These are phyloP conservation scores for Thalassoma bifasciatum DNA, from an alignment of 2,113 vertebrate genomes.

Conservation along the genomic window DNA sequence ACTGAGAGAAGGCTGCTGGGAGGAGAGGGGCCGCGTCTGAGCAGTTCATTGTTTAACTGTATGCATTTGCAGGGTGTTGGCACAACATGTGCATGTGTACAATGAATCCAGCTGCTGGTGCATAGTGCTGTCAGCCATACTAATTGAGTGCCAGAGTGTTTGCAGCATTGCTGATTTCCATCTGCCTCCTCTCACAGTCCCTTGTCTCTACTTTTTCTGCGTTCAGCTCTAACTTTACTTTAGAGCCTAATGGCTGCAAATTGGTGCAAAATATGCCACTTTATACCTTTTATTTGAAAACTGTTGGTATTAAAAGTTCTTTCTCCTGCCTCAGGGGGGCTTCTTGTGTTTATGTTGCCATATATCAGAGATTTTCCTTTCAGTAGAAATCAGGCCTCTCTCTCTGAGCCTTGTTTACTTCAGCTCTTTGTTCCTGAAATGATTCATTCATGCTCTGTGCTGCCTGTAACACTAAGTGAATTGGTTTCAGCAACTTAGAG, in stretches of 20 bases:
- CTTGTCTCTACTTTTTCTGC: constrained; percentile 10
- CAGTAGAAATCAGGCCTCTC: neutral
- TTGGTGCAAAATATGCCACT: neutral
- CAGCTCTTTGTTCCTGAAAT: neutral
- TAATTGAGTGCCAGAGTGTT: constrained; percentile 57
- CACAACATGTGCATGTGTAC: constrained; percentile 50
- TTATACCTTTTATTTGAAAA: neutral
- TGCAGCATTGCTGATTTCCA: constrained; percentile 61
- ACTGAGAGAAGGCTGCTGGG: constrained; percentile 17
- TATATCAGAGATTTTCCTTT: neutral
- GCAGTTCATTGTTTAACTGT: constrained; percentile 45
- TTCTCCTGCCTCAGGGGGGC: too few relatives aligned
- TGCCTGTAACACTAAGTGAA: neutral
- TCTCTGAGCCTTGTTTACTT: neutral
- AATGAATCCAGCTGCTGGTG: constrained; percentile 63
- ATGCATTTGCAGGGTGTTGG: constrained; percentile 26
- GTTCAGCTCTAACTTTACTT: neutral
- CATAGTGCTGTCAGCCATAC: constrained; percentile 69
- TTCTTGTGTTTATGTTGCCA: neutral
- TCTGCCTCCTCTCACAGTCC: constrained; percentile 26
- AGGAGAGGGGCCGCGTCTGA: constrained; percentile 19
- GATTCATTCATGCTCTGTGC: neutral
- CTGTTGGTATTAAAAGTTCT: neutral
- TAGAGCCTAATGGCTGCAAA: neutral
- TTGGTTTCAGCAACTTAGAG: constrained; percentile 14